These are phyloP conservation scores for Stenchaetothrips biformis DNA, from an alignment of 2,888 invertebrate genomes.

Conservation along the genomic window DNA sequence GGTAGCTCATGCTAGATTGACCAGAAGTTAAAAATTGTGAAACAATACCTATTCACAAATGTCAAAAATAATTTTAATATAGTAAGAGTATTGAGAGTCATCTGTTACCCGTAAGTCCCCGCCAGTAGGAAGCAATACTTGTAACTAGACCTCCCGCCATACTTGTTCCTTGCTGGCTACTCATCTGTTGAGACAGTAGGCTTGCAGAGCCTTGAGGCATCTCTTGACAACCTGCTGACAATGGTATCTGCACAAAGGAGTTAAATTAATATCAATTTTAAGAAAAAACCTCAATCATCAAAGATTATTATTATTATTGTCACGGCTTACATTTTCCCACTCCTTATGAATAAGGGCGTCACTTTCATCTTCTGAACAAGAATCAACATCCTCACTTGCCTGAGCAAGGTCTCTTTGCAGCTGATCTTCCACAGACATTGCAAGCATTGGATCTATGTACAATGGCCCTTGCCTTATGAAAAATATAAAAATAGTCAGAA, in stretches of 20 bases:
- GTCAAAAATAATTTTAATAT: neutral
- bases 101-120: slow-evolving; percentile 56
- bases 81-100: slow-evolving; percentile 25
- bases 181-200: slow-evolving; percentile 36
- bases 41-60: neutral
- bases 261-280: neutral
- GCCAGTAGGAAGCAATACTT: slow-evolving; percentile 76
- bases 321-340: slow-evolving; percentile 68
- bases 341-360: slow-evolving; percentile 67
- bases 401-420: slow-evolving; percentile 53
- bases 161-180: slow-evolving; percentile 44
- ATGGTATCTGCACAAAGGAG: slow-evolving; percentile 50
- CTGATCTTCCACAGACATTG: slow-evolving; percentile 60
- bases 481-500: slow-evolving; percentile 33
- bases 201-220: slow-evolving; percentile 40
- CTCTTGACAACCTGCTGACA: slow-evolving; percentile 43
- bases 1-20: neutral
- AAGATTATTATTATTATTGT: slow-evolving; percentile 31
- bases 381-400: slow-evolving; percentile 53
- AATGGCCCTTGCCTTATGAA: slow-evolving; percentile 56
- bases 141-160: slow-evolving; percentile 71
- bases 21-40: neutral
- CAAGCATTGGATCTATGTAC: slow-evolving; percentile 54
- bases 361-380: slow-evolving; percentile 63
- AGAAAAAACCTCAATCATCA: slow-evolving; percentile 17